Conservation (phyloP, 1,140 invertebrate genomes). For the Aphaenogaster floridana region DNA sequence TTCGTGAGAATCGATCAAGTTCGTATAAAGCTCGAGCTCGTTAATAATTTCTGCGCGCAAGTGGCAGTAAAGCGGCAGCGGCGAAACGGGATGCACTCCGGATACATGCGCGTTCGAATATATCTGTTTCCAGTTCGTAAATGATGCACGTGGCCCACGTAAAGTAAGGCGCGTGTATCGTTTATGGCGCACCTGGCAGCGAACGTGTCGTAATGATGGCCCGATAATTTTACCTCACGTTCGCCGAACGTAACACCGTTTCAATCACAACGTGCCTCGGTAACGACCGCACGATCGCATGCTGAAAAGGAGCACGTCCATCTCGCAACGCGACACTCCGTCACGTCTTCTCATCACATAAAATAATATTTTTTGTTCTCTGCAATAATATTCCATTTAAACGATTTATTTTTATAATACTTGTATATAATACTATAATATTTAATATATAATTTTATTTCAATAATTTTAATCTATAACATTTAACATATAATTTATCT, state of each 20-base stretch:
- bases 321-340: not conserved
- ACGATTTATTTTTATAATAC: not conserved
- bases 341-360: not conserved
- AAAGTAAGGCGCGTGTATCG: constrained; percentile 52
- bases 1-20: constrained; percentile 52
- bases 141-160: constrained; percentile 64
- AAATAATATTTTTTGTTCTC: constrained; percentile 11
- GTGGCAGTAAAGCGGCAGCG: not conserved
- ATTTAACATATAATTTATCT: no score
- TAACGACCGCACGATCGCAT: not conserved
- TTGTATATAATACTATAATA: no score
- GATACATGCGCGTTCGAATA: constrained; percentile 1
- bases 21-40: constrained; percentile 44
- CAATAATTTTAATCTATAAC: no score
- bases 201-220: constrained; percentile 61
- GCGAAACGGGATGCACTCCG: constrained; percentile 12
- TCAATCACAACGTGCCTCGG: constrained; percentile 24
- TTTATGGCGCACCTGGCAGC: constrained; percentile 61
- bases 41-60: constrained; percentile 52
- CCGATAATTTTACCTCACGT: constrained; percentile 47
- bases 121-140: constrained; percentile 54
- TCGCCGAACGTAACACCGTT: not conserved
- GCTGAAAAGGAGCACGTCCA: not conserved
- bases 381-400: not conserved
- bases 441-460: no score